Percentiles rank a stretch among this genome's conserved stretches.
Conservation (phyloP, 1,140 invertebrate genomes). For the Phymastichus coffea region DNA sequence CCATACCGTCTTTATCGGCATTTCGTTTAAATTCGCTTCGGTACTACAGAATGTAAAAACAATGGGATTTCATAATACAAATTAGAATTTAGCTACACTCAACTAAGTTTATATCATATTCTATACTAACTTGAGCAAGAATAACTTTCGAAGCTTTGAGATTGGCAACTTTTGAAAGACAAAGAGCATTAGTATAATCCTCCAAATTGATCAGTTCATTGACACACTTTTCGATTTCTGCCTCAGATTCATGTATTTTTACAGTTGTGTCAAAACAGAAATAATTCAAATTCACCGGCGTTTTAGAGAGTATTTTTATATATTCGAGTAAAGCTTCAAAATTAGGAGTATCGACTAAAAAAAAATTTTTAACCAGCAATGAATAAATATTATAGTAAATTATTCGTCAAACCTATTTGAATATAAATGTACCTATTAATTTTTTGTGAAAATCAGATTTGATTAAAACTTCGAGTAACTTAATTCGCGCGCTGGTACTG, state of each 20-base stretch:
- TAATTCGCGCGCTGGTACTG: constrained; percentile 59
- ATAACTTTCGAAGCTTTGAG: constrained; percentile 48
- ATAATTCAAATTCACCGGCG: constrained; percentile 44
- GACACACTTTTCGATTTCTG: constrained; percentile 55
- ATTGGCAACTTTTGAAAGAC: constrained; percentile 58
- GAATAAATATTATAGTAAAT: constrained; percentile 1
- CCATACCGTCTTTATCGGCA: constrained; percentile 41
- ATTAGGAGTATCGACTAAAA: constrained; percentile 53
- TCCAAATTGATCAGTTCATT: constrained; percentile 54
- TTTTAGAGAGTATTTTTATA: constrained; percentile 52
- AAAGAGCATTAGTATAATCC: constrained; percentile 59
- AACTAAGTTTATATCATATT: neutral
- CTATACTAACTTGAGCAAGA: constrained; percentile 40
- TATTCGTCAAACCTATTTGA: constrained; percentile 1
- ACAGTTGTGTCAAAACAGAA: constrained; percentile 40
- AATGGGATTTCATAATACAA: constrained; percentile 3
- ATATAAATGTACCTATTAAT: constrained; percentile 53
- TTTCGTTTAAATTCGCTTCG: constrained; percentile 43
- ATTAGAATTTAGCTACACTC: no score
- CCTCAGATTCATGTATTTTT: constrained; percentile 37
- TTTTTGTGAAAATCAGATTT: constrained; percentile 57
- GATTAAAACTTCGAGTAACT: constrained; percentile 58
- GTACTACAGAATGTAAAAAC: constrained; percentile 31
- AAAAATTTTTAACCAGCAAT: neutral
- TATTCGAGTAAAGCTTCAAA: constrained; percentile 58